Conservation (phyloP, 2,113 vertebrate genomes). For the Archocentrus centrarchus region DNA sequence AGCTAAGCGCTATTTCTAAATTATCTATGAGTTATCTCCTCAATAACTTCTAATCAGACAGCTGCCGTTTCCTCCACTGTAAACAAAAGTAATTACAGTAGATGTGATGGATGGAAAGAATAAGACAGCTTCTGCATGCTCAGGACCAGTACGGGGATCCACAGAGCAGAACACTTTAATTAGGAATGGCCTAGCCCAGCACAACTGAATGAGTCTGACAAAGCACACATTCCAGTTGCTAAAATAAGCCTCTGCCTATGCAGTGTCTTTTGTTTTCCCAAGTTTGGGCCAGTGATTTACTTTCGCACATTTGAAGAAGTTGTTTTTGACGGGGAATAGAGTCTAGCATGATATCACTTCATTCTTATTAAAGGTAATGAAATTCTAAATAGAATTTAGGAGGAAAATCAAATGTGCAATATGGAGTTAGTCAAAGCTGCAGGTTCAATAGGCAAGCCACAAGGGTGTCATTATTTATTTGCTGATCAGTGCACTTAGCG, state of each 20-base stretch:
- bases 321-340: constrained; percentile 39
- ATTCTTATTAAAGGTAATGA: constrained; percentile 54
- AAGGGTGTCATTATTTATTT: constrained; percentile 35
- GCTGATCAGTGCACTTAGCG: constrained; percentile 9
- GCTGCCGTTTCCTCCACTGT: constrained; percentile 76
- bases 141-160: constrained; percentile 70
- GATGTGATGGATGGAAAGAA: constrained; percentile 78
- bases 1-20: constrained; percentile 65
- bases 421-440: constrained; percentile 25
- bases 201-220: constrained; percentile 72
- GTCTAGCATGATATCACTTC: constrained; percentile 38
- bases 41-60: constrained; percentile 81
- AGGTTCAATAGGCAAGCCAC: constrained; percentile 16
- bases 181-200: constrained; percentile 72
- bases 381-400: constrained; percentile 31
- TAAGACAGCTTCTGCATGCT: constrained; percentile 74
- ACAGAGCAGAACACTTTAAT: constrained; percentile 82
- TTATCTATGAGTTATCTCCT: constrained; percentile 79
- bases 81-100: constrained; percentile 84
- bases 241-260: constrained; percentile 70
- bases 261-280: constrained; percentile 52
- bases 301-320: constrained; percentile 39
- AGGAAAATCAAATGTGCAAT: constrained; percentile 42
- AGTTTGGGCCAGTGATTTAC: constrained; percentile 54
- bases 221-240: constrained; percentile 65